Base-by-base conservation (phyloP, 2,113 vertebrate species). In the Sturnira hondurensis region DNA sequence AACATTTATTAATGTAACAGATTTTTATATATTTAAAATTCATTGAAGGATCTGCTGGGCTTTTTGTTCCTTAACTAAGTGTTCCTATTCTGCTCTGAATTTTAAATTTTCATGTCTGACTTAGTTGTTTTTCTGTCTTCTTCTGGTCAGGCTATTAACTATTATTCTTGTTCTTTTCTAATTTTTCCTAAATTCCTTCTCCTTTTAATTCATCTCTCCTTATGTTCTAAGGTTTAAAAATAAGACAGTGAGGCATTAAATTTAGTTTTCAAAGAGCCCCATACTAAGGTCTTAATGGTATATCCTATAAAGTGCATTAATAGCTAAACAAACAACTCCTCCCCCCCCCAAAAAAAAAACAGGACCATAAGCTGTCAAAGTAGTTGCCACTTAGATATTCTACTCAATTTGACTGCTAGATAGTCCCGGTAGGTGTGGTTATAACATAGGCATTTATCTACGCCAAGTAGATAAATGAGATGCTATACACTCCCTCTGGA, bases 261-360 rank as follows among this genome's bases (percentile, higher is more conserved):
- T 91, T 20, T 1, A 56, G 6, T 94, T 63, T 10, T 86, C 63
- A 78, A 95, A 88, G 13, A 76, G 5, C 28, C 12, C 52, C 56
- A 90, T 56, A 52, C 87, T 86, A 93, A 78, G 6, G 12, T 89
- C 24, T 45, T 93, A 82, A 84, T 61, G 71, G 20, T 17, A 47
- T 94, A n/a, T 91, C n/a, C 52, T 81, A 47, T 67, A 89, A 91
- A 95, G 65, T 63, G 2, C 73, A 94, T 70, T 93, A 43, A 43
- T 41, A 91, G 65, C 17, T 94, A 38, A 71, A 68, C n/a, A 78
- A 67, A 81, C 89, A 81, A 61, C 90, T n/a, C n/a, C n/a, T n/a
- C n/a, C n/a, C n/a, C n/a, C n/a, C n/a, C n/a, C n/a, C n/a, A 58
- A 52, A 58, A 89, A 91, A 77, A 67, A 81, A 89, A 76, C 87